Percentiles rank a stretch among this genome's conserved stretches.
Evolutionary conservation across 2,113 vertebrate species (phyloP).

Genomic region (Anolis sagrei): DNA sequence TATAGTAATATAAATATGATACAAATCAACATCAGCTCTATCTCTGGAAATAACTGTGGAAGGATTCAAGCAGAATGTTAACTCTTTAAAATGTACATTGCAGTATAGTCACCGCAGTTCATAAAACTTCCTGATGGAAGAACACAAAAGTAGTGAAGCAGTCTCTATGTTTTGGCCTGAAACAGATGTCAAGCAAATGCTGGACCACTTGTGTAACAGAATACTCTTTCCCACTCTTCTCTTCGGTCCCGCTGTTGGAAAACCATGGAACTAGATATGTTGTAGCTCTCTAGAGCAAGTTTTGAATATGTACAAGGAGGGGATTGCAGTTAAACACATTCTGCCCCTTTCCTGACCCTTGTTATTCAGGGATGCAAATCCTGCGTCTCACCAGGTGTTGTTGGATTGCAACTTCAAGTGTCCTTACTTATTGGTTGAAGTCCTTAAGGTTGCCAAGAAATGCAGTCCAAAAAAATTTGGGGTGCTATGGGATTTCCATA

Average conservation of each 20-base stretch:
- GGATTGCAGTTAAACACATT: background rate
- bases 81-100: background rate
- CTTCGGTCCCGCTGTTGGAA: no score
- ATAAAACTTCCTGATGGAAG: background rate
- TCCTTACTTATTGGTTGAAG: no score
- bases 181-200: background rate
- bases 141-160: background rate
- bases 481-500: no score
- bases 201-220: background rate
- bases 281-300: background rate
- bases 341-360: no score
- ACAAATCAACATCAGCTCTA: constrained; percentile 25
- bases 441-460: no score
- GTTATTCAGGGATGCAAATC: no score
- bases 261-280: no score
- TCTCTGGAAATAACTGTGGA: constrained; percentile 24
- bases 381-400: no score
- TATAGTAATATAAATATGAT: constrained; percentile 43
- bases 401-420: no score
- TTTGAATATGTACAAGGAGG: background rate
- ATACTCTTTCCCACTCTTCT: background rate
- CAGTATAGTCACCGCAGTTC: background rate
- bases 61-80: constrained; percentile 2
- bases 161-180: background rate
- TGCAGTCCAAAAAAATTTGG: no score